Evolutionary conservation across 1,140 invertebrate genomes (phyloP).

Genomic region (Monomorium pharaonis): DNA sequence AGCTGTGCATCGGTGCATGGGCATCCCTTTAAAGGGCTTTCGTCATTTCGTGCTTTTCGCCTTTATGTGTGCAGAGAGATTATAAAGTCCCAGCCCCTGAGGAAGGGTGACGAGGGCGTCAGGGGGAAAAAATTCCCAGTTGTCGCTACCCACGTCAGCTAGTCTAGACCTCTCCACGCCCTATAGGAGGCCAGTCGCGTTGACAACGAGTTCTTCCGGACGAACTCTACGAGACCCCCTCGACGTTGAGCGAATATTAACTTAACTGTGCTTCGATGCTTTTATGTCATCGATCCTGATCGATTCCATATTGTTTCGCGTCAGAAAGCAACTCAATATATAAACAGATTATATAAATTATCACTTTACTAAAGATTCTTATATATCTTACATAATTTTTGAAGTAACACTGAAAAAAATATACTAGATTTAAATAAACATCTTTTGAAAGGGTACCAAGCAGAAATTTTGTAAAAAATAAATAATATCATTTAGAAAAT

Average conservation of each 20-base stretch:
- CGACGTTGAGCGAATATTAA: conserved; percentile 8
- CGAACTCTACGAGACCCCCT: conserved; percentile 28
- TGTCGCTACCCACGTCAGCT: conserved; percentile 3
- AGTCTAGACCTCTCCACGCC: conserved; percentile 24
- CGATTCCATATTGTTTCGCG: neutral
- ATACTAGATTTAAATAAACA: too few relatives aligned
- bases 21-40: conserved; percentile 54
- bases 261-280: conserved; percentile 17
- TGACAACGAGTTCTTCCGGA: conserved; percentile 47
- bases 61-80: neutral
- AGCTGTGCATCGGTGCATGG: neutral
- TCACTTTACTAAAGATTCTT: neutral
- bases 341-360: neutral
- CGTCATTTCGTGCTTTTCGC: conserved; percentile 24
- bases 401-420: too few relatives aligned
- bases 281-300: conserved; percentile 52
- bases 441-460: too few relatives aligned
- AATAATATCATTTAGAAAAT: too few relatives aligned
- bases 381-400: neutral
- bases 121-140: neutral
- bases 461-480: too few relatives aligned
- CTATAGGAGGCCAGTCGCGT: neutral
- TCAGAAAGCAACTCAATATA: neutral
- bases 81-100: neutral
- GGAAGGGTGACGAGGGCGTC: neutral